These are phyloP conservation scores for Tanaodytes sp. DNA, from an alignment of 2,888 invertebrate species.

Conservation along the genomic window DNA sequence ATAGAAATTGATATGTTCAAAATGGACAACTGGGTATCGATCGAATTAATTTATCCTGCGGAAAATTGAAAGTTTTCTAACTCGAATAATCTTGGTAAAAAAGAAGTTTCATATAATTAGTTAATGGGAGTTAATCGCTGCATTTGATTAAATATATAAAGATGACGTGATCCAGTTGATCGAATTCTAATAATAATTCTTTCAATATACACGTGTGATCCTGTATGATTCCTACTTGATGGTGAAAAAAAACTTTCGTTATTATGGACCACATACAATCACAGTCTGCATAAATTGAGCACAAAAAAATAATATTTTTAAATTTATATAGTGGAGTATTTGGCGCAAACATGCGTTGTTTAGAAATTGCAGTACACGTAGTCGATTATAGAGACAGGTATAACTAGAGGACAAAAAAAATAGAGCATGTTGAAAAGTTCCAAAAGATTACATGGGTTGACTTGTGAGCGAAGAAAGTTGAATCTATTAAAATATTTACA, in stretches of 20 bases:
- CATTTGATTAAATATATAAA: not conserved
- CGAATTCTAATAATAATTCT: too few species aligned
- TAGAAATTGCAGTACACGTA: not conserved
- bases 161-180: too few species aligned
- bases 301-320: constrained; percentile 1
- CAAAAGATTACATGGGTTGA: not conserved
- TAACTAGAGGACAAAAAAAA: not conserved
- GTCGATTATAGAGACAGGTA: too few species aligned
- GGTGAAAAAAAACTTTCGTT: not conserved
- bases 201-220: too few species aligned
- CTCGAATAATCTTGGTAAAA: too few species aligned
- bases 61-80: too few species aligned
- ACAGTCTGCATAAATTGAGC: constrained; percentile 20
- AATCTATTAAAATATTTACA: constrained; percentile 31
- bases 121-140: not conserved
- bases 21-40: too few species aligned
- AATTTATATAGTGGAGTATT: constrained; percentile 30
- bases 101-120: too few species aligned
- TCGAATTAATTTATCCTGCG: too few species aligned
- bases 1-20: too few species aligned
- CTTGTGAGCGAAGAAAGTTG: not conserved
- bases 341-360: constrained; percentile 4
- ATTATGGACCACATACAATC: constrained; percentile 19
- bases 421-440: not conserved
- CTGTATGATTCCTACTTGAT: too few species aligned